Evolutionary conservation across 2,888 invertebrate genomes (phyloP).

Genomic region (Ennomos erosarius): DNA sequence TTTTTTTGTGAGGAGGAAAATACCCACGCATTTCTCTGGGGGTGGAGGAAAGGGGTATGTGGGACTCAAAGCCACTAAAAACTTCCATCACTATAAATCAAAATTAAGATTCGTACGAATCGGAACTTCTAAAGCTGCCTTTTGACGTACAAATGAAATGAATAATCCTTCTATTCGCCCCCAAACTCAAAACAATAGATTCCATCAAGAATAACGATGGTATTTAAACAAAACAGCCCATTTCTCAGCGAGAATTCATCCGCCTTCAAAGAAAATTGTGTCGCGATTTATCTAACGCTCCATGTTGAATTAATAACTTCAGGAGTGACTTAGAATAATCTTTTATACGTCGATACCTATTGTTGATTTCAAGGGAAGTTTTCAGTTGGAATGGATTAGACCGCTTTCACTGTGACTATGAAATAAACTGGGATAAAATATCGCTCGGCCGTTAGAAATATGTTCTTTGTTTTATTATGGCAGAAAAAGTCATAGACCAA

Average conservation of each 20-base stretch:
- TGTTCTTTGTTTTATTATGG: too few species aligned
- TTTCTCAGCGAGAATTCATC: slow-evolving; percentile 58
- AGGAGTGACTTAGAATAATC: slow-evolving; percentile 58
- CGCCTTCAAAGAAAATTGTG: slow-evolving; percentile 56
- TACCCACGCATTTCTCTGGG: too few species aligned
- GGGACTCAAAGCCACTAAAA: too few species aligned
- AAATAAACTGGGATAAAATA: too few species aligned
- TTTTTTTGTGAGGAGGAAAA: too few species aligned
- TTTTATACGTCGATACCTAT: slow-evolving; percentile 50
- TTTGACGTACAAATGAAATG: slow-evolving; percentile 66
- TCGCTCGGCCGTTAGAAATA: too few species aligned
- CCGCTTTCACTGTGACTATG: neutral
- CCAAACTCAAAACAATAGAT: slow-evolving; percentile 75
- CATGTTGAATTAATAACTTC: slow-evolving; percentile 63
- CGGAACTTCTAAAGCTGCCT: slow-evolving; percentile 50
- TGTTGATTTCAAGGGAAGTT: slow-evolving; percentile 46
- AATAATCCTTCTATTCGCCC: slow-evolving; percentile 77
- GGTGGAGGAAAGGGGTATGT: too few species aligned
- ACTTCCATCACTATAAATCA: slow-evolving; percentile 2
- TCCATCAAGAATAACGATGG: slow-evolving; percentile 78
- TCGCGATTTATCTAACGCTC: slow-evolving; percentile 60
- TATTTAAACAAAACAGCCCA: slow-evolving; percentile 77
- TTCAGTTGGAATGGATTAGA: slow-evolving; percentile 40
- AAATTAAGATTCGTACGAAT: slow-evolving; percentile 14
- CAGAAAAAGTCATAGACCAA: too few species aligned